Base-by-base conservation (phyloP, 1,140 invertebrate species). In the Berghia stephanieae region DNA sequence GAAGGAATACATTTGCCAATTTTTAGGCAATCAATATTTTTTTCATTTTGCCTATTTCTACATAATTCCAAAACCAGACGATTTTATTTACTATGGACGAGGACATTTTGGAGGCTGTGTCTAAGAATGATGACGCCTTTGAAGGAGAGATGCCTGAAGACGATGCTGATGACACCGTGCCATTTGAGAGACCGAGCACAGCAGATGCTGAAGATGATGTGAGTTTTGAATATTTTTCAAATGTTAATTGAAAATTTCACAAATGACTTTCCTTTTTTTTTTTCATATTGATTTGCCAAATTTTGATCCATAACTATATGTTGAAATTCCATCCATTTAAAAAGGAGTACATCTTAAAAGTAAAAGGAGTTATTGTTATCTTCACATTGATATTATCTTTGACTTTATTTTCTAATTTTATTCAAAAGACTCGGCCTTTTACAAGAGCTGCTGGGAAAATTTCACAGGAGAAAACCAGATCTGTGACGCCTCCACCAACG, bases 51-150 rank as follows among this genome's bases (percentile, higher is more conserved):
- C 60, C 31, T 66, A 24, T 4, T 31, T 31, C 31, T 3, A 74
- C n/a, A 31, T 27, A 46, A 69, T 75, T 82, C 67, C 80, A 24
- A 77, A 90, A 92, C 55, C 88, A 96, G 94, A 95, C 94, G 24
- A 95, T 96, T 81, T 88, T 96, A 70, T 96, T 95, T 86, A 95
- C 94, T 36, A 94, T 92, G 72, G 92, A 94, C 83, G 92, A 94
- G 70, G 85, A 87, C 31, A 94, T 95, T 74, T 88, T 96, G 36
- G 94, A 95, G 87, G 86, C 90, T n/a, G 92, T 96, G 68, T 92
- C 94, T 68, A 85, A 91, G 55, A 92, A 94, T 86, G 94, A 95
- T 88, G 90, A 90, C 76, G 92, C 92, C 34, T 94, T 93, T 88
- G 91, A 92, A 71, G 84, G 82, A 6, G 88, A 86, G 10, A 81